A percentile compares a stretch with the other conserved stretches of the same genome.
These are phyloP conservation scores for Acipenser ruthenus DNA, from an alignment of 2,797 vertebrate species.

Conservation along the genomic window DNA sequence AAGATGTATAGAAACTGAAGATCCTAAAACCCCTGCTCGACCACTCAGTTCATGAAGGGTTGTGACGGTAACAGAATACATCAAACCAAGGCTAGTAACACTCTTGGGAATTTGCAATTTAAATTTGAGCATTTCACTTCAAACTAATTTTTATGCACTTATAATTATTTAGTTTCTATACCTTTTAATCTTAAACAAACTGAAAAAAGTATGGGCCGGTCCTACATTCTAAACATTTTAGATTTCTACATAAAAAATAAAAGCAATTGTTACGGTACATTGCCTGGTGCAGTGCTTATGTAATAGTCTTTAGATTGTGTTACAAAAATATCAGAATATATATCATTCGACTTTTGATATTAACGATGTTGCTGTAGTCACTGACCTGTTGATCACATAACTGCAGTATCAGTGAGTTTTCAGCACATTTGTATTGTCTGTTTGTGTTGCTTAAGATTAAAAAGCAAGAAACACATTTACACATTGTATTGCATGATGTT, in stretches of 20 bases:
- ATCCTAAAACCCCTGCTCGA: no score
- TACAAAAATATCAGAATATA: background rate
- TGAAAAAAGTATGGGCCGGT: background rate
- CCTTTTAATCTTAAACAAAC: background rate
- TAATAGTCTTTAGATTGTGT: background rate
- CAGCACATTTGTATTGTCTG: background rate
- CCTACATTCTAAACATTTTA: background rate
- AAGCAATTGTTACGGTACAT: background rate
- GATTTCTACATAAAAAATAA: background rate
- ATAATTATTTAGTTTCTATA: background rate
- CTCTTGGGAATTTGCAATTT: background rate
- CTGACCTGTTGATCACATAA: background rate
- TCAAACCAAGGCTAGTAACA: slow-evolving; percentile 1
- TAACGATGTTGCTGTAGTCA: background rate
- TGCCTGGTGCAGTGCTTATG: slow-evolving; percentile 1
- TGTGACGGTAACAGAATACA: background rate
- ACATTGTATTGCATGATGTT: background rate
- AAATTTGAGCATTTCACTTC: background rate
- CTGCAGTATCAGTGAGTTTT: background rate
- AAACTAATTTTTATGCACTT: background rate
- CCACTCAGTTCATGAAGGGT: background rate
- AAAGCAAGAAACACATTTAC: background rate
- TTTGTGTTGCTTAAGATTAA: background rate
- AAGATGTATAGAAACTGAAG: no score
- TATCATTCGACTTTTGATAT: background rate